Base-by-base conservation (phyloP, 2,888 invertebrate genomes). In the Leptarthrus brevirostris region DNA sequence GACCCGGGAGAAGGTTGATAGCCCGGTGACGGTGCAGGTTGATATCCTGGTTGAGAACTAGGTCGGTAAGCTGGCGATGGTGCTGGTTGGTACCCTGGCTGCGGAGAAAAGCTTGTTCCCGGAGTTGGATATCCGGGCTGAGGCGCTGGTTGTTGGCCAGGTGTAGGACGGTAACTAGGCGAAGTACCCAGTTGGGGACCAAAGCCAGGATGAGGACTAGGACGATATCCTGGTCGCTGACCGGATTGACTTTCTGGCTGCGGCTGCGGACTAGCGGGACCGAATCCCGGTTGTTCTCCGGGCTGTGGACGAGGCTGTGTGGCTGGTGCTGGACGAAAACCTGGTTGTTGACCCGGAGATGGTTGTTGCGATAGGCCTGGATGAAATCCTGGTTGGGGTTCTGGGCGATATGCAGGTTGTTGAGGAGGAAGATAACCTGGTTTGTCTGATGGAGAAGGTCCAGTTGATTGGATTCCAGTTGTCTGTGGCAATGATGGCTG, bases 61-160 rank as follows among this genome's bases (percentile, higher is more conserved):
- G 64, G 64, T 14, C 24, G 75, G 54, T 79, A 78, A 0, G 79
- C 79, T 0, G 80, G 78, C n/a, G n/a, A n/a, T 14, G 70, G 74
- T 14, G 77, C 75, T 20, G 72, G 61, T 0, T 76, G 78, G 20
- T 3, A 20, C 0, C 20, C 52, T 73, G 1, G 75, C 18, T 58
- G 79, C 77, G 73, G 22, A 2, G 30, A 5, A 3, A 30, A 3
- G 3, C 8, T 3, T 30, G 30, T 30, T 3, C 30, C 30, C 3
- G 30, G 3, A 5, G 30, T 5, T 3, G 30, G 30, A 30, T 8
- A 3, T 8, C 30, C 30, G 3, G 30, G 3, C 8, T 30, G 30
- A 8, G 24, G 26, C 0, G 49, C 47, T 14, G 69, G 69, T 26
- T 14, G 16, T 14, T 78, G 1, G 75, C 78, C 61, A 75, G 78